These are phyloP conservation scores for Sisyra nigra DNA, from an alignment of 2,888 invertebrate genomes.

Conservation along the genomic window DNA sequence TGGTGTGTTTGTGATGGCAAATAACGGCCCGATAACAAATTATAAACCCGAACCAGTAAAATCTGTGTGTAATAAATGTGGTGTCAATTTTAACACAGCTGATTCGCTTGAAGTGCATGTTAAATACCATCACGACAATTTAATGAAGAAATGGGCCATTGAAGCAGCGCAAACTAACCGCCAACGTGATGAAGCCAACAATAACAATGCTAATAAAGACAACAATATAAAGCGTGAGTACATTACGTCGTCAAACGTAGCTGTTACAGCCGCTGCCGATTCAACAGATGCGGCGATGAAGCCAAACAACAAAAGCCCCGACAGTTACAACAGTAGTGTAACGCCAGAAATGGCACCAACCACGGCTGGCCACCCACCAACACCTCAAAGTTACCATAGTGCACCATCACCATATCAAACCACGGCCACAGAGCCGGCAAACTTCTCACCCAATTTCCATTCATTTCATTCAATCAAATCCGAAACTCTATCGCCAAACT, in stretches of 20 bases:
- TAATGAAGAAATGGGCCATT: slow-evolving; percentile 56
- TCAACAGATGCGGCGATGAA: slow-evolving; percentile 43
- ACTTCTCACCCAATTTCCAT: slow-evolving; percentile 33
- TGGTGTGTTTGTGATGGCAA: slow-evolving; percentile 25
- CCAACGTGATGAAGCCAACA: slow-evolving; percentile 39
- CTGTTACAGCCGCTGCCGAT: slow-evolving; percentile 50
- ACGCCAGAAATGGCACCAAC: slow-evolving; percentile 36
- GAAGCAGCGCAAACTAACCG: slow-evolving; percentile 31
- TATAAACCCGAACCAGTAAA: slow-evolving; percentile 34
- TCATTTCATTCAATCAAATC: slow-evolving; percentile 21
- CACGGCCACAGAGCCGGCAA: slow-evolving; percentile 33
- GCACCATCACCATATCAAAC: slow-evolving; percentile 50
- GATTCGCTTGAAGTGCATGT: slow-evolving; percentile 66
- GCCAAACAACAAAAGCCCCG: slow-evolving; percentile 39
- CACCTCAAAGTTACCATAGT: slow-evolving; percentile 48
- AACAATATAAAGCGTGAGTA: slow-evolving; percentile 35
- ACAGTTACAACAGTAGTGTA: slow-evolving; percentile 31
- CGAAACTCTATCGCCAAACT: slow-evolving; percentile 18
- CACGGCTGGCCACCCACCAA: slow-evolving; percentile 43
- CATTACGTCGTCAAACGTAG: slow-evolving; percentile 24
- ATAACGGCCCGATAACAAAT: slow-evolving; percentile 29
- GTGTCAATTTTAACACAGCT: slow-evolving; percentile 54
- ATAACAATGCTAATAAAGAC: slow-evolving; percentile 36
- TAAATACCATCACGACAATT: slow-evolving; percentile 63
- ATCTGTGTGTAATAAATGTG: slow-evolving; percentile 58